A percentile compares a stretch with the other conserved stretches of the same genome.
Evolutionary conservation across 2,113 vertebrate species (phyloP).

Genomic region (Alectura lathami): DNA sequence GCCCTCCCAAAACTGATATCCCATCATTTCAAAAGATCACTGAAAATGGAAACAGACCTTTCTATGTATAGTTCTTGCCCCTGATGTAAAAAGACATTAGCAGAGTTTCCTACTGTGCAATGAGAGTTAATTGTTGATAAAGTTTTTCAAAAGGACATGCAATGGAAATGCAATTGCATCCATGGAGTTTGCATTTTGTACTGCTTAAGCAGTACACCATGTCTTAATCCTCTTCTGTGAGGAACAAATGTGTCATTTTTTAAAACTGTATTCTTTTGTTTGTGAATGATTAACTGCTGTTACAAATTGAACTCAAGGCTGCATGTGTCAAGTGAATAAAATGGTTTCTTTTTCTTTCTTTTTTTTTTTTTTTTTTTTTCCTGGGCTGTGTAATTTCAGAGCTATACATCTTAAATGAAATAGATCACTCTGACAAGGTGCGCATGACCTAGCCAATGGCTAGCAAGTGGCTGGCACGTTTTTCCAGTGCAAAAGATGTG

Average conservation of each 20-base stretch:
- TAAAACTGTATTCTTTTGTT: conserved; percentile 2
- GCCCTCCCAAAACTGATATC: not conserved
- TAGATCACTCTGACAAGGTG: not conserved
- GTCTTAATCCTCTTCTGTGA: not conserved
- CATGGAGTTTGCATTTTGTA: not conserved
- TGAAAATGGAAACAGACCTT: not conserved
- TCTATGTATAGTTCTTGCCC: not conserved
- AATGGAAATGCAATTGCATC: not conserved
- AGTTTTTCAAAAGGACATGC: not conserved
- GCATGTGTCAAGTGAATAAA: not conserved
- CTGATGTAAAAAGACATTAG: not conserved
- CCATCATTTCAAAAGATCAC: not conserved
- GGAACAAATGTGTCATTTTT: conserved; percentile 21
- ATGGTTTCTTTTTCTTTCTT: not conserved
- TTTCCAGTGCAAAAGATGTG: not conserved
- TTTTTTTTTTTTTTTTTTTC: not conserved
- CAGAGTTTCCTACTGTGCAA: not conserved
- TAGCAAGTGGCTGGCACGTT: not conserved
- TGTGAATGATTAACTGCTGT: conserved; percentile 49
- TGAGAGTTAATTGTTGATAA: not conserved
- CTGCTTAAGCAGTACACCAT: not conserved
- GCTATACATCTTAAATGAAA: not conserved
- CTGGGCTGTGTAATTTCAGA: not conserved
- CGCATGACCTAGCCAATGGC: not conserved
- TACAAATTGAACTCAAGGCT: conserved; percentile 28